phyloP scores from a whole-genome alignment of 2,888 invertebrate species.

The Tiliacea aurago region DNA sequence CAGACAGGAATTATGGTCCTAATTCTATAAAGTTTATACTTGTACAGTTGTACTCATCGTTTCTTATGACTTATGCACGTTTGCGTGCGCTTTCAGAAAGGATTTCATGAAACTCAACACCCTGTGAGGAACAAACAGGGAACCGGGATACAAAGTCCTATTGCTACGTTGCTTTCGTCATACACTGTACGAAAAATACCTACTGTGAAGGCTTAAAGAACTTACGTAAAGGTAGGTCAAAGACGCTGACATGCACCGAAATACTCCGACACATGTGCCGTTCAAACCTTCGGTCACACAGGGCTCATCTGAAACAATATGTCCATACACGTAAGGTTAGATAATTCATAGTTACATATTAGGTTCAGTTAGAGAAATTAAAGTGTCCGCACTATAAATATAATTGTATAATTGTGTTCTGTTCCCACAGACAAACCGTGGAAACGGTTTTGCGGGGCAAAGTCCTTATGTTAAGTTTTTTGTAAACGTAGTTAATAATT shows the following conservation, averaged over 20 bases:
- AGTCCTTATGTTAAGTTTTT: too few relatives aligned
- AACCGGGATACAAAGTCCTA: not conserved
- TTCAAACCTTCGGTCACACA: slow-evolving; percentile 35
- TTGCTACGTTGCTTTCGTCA: not conserved
- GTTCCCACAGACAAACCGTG: too few relatives aligned
- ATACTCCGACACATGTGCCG: slow-evolving; percentile 41
- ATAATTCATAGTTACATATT: too few relatives aligned
- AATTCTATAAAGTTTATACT: not conserved
- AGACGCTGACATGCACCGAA: slow-evolving; percentile 22
- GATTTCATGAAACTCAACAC: not conserved
- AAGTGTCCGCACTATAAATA: too few relatives aligned
- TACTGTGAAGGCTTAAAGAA: not conserved
- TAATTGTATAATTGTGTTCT: too few relatives aligned
- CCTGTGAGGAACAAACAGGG: not conserved
- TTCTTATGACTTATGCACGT: not conserved
- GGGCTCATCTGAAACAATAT: slow-evolving; percentile 34
- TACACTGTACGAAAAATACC: not conserved
- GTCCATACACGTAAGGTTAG: too few relatives aligned
- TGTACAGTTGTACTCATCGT: too few relatives aligned
- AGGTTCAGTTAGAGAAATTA: too few relatives aligned
- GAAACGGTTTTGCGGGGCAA: too few relatives aligned
- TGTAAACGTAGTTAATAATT: too few relatives aligned
- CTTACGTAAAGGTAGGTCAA: slow-evolving; percentile 39
- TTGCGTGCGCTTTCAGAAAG: too few relatives aligned
- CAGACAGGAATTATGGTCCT: not conserved